Evolutionary conservation across 2,888 invertebrate species (phyloP).

Genomic region (Andricus curvator): DNA sequence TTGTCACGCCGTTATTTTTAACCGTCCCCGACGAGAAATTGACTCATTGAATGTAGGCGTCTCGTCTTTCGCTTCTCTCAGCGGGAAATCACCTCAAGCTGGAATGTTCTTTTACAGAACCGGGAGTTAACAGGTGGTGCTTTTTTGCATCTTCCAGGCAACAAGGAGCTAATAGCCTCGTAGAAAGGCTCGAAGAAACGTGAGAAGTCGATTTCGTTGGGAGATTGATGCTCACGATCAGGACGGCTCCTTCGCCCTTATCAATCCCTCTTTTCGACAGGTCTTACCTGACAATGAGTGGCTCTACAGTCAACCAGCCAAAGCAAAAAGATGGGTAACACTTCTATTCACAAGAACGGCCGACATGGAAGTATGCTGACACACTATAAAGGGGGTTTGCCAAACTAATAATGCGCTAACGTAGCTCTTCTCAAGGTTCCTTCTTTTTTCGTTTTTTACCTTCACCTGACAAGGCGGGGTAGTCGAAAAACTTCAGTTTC

Average conservation of each 20-base stretch:
- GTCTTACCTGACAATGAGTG: constrained; percentile 8
- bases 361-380: not conserved
- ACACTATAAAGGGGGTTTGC: not conserved
- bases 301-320: not conserved
- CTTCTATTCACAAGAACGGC: not conserved
- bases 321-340: not conserved
- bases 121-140: constrained; percentile 59
- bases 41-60: constrained; percentile 22
- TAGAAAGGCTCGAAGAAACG: constrained; percentile 44
- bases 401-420: not conserved
- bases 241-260: constrained; percentile 44
- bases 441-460: not conserved
- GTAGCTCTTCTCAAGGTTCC: not conserved
- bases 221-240: constrained; percentile 58
- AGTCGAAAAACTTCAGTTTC: too few species aligned
- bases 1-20: constrained; percentile 22
- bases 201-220: constrained; percentile 51
- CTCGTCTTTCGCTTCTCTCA: constrained; percentile 33
- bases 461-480: not conserved
- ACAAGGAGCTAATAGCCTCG: constrained; percentile 48
- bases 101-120: constrained; percentile 41
- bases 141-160: constrained; percentile 49
- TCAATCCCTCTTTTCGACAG: constrained; percentile 47
- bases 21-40: constrained; percentile 19
- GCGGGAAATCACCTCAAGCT: constrained; percentile 44